A percentile compares a stretch with the other conserved stretches of the same genome.
Conservation (phyloP, 2,113 vertebrate species). For the Anguilla rostrata region DNA sequence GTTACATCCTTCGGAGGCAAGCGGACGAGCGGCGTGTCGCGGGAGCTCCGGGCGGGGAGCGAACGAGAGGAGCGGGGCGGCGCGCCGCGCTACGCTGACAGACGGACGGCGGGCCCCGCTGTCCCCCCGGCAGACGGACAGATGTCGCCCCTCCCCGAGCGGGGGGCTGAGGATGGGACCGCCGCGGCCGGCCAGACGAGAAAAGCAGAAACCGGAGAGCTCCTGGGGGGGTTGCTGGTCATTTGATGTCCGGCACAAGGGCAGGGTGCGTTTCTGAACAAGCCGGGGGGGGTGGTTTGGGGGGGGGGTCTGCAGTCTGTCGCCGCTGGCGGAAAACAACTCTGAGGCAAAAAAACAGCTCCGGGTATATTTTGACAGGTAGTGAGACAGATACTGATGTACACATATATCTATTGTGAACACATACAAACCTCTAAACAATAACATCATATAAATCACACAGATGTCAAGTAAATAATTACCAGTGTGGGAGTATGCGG, state of each 20-base stretch:
- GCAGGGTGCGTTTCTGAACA: constrained; percentile 77
- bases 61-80: constrained; percentile 56
- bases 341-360: constrained; percentile 18
- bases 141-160: constrained; percentile 90
- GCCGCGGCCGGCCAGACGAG: constrained; percentile 87
- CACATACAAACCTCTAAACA: constrained; percentile 9
- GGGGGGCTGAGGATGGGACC: constrained; percentile 74
- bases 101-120: constrained; percentile 70
- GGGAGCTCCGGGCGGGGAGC: background rate
- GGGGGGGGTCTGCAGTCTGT: constrained; percentile 71
- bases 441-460: background rate
- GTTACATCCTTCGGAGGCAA: constrained; percentile 53
- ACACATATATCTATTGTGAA: constrained; percentile 11
- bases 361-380: constrained; percentile 19
- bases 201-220: constrained; percentile 90
- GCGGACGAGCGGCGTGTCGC: constrained; percentile 27
- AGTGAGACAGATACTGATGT: constrained; percentile 23
- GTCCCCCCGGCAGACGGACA: constrained; percentile 95
- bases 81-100: constrained; percentile 67
- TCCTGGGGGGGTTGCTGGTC: constrained; percentile 95
- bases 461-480: background rate
- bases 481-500: background rate
- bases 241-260: constrained; percentile 88
- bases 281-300: constrained; percentile 63
- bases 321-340: constrained; percentile 50